phyloP scores from a whole-genome alignment of 1,140 invertebrate genomes.

The Drosophila subpulchrella region DNA sequence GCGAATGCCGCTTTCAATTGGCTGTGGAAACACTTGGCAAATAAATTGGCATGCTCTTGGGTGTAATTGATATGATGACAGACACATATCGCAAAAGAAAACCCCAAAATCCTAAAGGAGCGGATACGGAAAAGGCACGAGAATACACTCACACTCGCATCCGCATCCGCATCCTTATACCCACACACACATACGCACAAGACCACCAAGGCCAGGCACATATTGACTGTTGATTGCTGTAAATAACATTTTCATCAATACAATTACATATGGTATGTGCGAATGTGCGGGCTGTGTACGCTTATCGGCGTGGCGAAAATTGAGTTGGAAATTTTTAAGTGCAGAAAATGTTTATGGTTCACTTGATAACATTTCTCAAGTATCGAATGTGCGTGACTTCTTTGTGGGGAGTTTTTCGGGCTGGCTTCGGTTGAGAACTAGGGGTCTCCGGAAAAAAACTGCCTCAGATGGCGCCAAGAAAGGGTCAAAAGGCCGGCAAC shows the following conservation, averaged over 20 bases:
- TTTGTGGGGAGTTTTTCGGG: conserved; percentile 7
- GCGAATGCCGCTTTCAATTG: conserved; percentile 36
- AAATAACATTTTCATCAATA: conserved; percentile 81
- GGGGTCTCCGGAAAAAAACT: not conserved
- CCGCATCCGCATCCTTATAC: conserved; percentile 10
- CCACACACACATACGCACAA: not conserved
- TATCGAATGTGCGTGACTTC: conserved; percentile 51
- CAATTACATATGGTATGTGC: conserved; percentile 54
- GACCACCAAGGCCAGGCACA: conserved; percentile 29
- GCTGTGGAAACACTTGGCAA: conserved; percentile 57
- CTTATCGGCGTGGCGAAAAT: conserved; percentile 60
- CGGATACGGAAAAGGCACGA: conserved; percentile 44
- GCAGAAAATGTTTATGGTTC: conserved; percentile 75
- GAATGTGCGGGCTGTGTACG: conserved; percentile 31
- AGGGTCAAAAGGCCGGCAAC: conserved; percentile 10
- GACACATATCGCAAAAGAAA: conserved; percentile 35
- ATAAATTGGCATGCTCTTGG: conserved; percentile 74
- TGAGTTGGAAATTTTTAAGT: conserved; percentile 76
- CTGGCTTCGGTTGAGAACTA: not conserved
- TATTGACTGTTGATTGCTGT: conserved; percentile 63
- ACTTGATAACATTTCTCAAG: conserved; percentile 72
- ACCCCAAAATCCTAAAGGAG: conserved; percentile 19
- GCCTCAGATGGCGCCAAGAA: conserved; percentile 9
- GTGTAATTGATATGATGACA: conserved; percentile 72
- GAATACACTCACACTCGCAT: conserved; percentile 4